Evolutionary conservation across 2,113 vertebrate species (phyloP).

Genomic region (Pantherophis guttatus): DNA sequence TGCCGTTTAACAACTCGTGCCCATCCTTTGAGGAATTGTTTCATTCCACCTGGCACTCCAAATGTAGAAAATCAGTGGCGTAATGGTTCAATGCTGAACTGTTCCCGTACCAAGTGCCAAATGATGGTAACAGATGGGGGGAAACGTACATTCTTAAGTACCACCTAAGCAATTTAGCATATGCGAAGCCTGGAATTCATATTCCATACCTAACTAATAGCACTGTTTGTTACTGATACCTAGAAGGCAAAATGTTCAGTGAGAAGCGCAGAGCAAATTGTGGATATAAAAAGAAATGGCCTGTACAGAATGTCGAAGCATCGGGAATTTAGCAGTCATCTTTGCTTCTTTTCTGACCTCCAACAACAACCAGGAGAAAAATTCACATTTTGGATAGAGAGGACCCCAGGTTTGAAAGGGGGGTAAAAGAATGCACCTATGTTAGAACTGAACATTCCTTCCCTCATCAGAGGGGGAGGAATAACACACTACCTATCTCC

Average conservation of each 20-base stretch:
- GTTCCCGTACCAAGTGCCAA: constrained; percentile 62
- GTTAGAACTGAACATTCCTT: neutral
- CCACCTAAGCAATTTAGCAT: constrained; percentile 66
- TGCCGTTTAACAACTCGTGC: constrained; percentile 21
- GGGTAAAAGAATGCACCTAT: neutral
- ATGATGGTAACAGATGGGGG: constrained; percentile 63
- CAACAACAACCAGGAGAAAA: neutral
- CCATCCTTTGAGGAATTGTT: constrained; percentile 61
- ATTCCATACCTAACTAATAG: constrained; percentile 50
- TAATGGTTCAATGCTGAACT: constrained; percentile 64
- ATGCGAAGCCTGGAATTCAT: constrained; percentile 56
- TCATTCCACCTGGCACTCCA: constrained; percentile 62
- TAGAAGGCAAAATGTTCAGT: neutral
- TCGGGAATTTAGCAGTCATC: constrained; percentile 12
- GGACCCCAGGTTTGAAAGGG: neutral
- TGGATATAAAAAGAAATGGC: neutral
- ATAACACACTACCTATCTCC: neutral
- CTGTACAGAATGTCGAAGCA: neutral
- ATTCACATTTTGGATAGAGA: neutral
- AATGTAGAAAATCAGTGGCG: constrained; percentile 50
- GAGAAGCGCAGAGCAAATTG: neutral
- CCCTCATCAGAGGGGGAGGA: neutral
- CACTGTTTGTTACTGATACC: constrained; percentile 23
- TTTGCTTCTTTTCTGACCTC: constrained; percentile 24
- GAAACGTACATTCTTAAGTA: constrained; percentile 61